These are phyloP conservation scores for Ctenomys sociabilis DNA, from an alignment of 2,113 vertebrate species.

Conservation along the genomic window DNA sequence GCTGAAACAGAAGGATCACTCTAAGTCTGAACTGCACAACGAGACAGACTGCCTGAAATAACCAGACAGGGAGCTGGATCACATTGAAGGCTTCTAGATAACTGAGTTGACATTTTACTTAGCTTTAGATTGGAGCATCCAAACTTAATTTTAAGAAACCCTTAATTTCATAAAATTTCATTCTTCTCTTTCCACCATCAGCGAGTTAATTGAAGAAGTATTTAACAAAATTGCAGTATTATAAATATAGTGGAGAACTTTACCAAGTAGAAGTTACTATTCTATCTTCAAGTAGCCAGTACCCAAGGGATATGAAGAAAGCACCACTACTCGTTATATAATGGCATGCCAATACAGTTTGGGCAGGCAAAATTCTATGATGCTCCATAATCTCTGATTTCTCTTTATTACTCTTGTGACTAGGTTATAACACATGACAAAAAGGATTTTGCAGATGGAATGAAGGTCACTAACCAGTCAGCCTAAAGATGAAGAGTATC, in stretches of 20 bases:
- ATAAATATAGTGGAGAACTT: neutral
- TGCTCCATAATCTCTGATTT: neutral
- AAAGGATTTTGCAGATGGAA: neutral
- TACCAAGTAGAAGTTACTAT: neutral
- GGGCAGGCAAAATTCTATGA: neutral
- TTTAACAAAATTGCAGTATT: neutral
- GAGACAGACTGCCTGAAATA: conserved; percentile 57
- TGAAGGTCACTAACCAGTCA: neutral
- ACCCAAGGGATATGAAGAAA: neutral
- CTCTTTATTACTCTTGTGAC: neutral
- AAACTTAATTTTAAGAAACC: conserved; percentile 54
- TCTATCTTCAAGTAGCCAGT: conserved; percentile 25
- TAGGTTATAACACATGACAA: neutral
- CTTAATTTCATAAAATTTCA: conserved; percentile 44
- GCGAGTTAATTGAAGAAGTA: conserved; percentile 58
- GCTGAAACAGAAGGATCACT: too few species aligned
- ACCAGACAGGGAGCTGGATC: conserved; percentile 16
- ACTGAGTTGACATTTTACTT: conserved; percentile 61
- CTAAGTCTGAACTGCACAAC: too few species aligned
- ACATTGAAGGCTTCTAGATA: conserved; percentile 46
- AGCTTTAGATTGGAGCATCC: conserved; percentile 42
- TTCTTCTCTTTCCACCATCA: conserved; percentile 45
- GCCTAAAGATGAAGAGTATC: neutral
- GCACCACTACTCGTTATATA: neutral
- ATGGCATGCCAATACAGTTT: neutral